These are phyloP conservation scores for Didymodactylos carnosus DNA, from an alignment of 2,888 invertebrate species.

Conservation along the genomic window DNA sequence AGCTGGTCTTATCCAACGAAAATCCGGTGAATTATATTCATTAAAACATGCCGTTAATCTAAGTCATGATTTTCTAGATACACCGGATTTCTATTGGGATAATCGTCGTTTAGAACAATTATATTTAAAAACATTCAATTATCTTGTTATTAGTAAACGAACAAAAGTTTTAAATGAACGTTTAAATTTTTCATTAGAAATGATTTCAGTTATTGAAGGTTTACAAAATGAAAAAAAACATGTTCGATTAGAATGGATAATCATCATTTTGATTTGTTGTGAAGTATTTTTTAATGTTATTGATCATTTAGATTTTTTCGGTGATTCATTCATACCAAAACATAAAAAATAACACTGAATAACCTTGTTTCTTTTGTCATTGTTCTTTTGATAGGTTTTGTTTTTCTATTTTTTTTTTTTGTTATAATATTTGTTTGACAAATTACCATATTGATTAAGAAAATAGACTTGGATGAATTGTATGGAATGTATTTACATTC, in stretches of 20 bases:
- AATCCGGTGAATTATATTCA: slow-evolving; percentile 7
- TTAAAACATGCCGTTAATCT: slow-evolving; percentile 10
- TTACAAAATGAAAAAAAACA: slow-evolving; percentile 6
- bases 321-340: not conserved
- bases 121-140: slow-evolving; percentile 1
- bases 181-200: slow-evolving; percentile 4
- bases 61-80: slow-evolving; percentile 7
- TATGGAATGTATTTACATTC: too few species aligned
- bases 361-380: too few species aligned
- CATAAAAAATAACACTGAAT: not conserved
- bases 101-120: slow-evolving; percentile 5
- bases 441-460: too few species aligned
- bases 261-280: slow-evolving; percentile 1
- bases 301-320: not conserved
- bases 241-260: slow-evolving; percentile 10
- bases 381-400: too few species aligned
- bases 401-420: too few species aligned
- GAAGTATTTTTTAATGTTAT: not conserved
- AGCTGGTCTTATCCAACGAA: not conserved
- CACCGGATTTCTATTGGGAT: slow-evolving; percentile 13
- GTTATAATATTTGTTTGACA: too few species aligned
- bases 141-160: slow-evolving; percentile 4
- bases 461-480: too few species aligned
- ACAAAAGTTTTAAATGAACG: slow-evolving; percentile 10
- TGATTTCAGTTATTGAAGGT: slow-evolving; percentile 4